Conservation (phyloP, 2,888 invertebrate genomes). For the Chrysina gloriosa region DNA sequence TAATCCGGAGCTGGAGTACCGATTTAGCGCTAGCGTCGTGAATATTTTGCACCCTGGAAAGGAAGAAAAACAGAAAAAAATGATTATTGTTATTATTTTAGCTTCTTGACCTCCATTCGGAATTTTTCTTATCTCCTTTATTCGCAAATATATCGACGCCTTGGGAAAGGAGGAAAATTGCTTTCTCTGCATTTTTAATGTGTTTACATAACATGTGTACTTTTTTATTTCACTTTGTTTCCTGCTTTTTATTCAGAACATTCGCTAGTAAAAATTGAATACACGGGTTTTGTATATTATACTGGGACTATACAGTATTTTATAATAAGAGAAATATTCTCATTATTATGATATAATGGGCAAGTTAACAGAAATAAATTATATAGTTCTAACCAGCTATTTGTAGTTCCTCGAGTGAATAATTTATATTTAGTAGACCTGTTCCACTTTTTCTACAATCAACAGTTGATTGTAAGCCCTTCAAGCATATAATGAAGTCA, state of each 20-base stretch:
- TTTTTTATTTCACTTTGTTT: constrained; percentile 4
- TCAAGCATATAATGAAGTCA: no score
- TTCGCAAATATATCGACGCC: constrained; percentile 17
- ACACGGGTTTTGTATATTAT: no score
- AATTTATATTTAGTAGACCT: no score
- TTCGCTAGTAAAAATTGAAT: no score
- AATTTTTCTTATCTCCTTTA: constrained; percentile 3
- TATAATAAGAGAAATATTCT: no score
- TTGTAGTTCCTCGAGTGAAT: no score
- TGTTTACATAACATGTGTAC: not conserved
- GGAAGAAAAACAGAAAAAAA: constrained; percentile 5
- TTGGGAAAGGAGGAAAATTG: constrained; percentile 8
- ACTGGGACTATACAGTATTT: no score
- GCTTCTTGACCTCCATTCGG: constrained; percentile 12
- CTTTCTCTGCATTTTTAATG: constrained; percentile 14
- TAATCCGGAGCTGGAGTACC: constrained; percentile 39
- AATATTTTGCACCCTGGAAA: constrained; percentile 8
- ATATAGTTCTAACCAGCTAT: no score
- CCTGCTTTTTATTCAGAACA: not conserved
- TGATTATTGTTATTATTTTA: constrained; percentile 24
- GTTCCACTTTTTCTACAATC: no score
- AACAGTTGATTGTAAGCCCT: no score
- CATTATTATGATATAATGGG: no score
- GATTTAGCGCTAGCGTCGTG: constrained; percentile 14
- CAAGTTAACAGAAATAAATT: no score